phyloP scores from a whole-genome alignment of 2,797 vertebrate species.

The Gallinago solitaria region DNA sequence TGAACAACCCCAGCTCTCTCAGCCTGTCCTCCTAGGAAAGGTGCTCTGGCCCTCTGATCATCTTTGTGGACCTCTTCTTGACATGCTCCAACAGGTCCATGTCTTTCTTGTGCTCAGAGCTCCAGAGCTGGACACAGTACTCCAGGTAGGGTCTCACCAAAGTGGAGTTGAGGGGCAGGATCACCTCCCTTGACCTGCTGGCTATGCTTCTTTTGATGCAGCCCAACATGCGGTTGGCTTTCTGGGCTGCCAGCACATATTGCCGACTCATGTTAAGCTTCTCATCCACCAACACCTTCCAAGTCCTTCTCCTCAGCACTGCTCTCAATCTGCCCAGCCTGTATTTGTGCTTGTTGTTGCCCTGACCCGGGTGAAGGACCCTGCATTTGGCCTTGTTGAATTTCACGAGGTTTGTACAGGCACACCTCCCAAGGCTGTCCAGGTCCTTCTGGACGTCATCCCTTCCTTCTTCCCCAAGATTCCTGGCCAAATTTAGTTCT shows the following conservation, averaged over 20 bases:
- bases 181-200: too few species aligned
- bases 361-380: not conserved
- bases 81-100: not conserved
- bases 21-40: not conserved
- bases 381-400: not conserved
- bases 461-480: not conserved
- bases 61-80: not conserved
- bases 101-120: too few species aligned
- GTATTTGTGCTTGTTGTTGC: not conserved
- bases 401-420: not conserved
- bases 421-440: not conserved
- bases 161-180: too few species aligned
- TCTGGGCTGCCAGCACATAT: too few species aligned
- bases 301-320: too few species aligned
- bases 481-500: too few species aligned
- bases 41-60: not conserved
- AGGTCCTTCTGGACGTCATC: not conserved
- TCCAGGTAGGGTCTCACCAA: too few species aligned
- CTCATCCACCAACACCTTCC: too few species aligned
- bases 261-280: too few species aligned
- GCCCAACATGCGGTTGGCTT: too few species aligned
- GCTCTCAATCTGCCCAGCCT: not conserved
- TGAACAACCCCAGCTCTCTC: not conserved
- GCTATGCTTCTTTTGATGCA: too few species aligned
- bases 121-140: too few species aligned